These are phyloP conservation scores for Pao palembangensis DNA, from an alignment of 2,113 vertebrate genomes.

Conservation along the genomic window DNA sequence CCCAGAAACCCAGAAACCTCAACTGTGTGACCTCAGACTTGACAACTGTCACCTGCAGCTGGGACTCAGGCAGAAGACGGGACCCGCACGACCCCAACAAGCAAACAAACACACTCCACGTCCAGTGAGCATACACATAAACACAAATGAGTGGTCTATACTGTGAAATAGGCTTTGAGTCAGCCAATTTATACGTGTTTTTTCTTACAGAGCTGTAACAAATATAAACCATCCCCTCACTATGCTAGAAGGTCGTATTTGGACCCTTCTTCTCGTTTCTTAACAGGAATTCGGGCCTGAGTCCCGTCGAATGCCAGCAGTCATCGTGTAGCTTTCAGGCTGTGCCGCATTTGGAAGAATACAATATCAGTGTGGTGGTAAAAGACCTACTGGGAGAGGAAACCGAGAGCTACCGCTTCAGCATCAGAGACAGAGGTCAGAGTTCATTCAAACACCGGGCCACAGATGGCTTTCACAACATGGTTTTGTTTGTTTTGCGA, in stretches of 20 bases:
- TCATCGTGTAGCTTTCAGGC: slow-evolving; percentile 45
- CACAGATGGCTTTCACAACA: not conserved
- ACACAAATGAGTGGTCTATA: too few species aligned
- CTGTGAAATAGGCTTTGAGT: too few species aligned
- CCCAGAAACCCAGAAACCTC: slow-evolving; percentile 60
- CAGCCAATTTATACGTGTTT: too few species aligned
- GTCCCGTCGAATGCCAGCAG: not conserved
- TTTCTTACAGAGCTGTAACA: too few species aligned
- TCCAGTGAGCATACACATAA: slow-evolving; percentile 39
- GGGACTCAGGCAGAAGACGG: slow-evolving; percentile 34
- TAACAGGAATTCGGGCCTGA: slow-evolving; percentile 36
- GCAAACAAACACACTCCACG: slow-evolving; percentile 35
- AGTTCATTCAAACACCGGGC: not conserved
- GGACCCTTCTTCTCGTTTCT: too few species aligned
- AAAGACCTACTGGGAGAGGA: slow-evolving; percentile 55
- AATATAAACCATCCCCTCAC: too few species aligned
- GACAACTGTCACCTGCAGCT: slow-evolving; percentile 44
- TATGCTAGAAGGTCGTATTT: too few species aligned
- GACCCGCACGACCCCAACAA: rapidly evolving
- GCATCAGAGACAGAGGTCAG: slow-evolving; percentile 61
- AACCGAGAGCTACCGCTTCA: slow-evolving; percentile 51
- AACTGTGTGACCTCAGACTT: slow-evolving; percentile 55
- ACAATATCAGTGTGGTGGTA: slow-evolving; percentile 54
- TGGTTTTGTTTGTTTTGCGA: not conserved
- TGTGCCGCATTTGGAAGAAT: slow-evolving; percentile 36